Base-by-base conservation (phyloP, 2,113 vertebrate genomes). In the Hassar affinis region DNA sequence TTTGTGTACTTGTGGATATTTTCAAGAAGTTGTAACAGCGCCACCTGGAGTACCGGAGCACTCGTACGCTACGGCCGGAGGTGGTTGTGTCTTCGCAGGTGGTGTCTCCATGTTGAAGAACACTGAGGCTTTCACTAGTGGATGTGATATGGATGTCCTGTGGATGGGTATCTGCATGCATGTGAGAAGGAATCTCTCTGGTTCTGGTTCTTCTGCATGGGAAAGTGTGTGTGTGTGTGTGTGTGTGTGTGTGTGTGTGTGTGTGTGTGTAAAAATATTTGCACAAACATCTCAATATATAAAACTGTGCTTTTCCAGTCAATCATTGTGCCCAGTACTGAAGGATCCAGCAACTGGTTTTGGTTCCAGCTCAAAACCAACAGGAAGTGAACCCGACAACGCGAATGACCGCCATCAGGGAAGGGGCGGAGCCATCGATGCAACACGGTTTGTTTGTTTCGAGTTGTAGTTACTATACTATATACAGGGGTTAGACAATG, bases 261-360 rank as follows among this genome's bases (percentile, higher is more conserved):
- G 6, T 35, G 30, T 6, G 49, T 17, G 74, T 12, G 74, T 35
- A 14, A 38, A 56, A 77, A 77, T 9, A 25, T 54, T 76, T 35
- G 49, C 49, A 35, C 7, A 76, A 76, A 20, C 7, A 35, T 33
- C 15, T 18, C n/a, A 3, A 56, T 56, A 56, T 35, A 56, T 77
- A 77, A 56, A 54, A 77, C 30, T 77, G 74, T 76, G 74, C 74
- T 77, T 77, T 56, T 77, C 11, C 11, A 33, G 6, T 54, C 49
- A 33, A 12, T 18, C 9, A 25, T 77, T 2, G 3, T 25, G 38
- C 33, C 17, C 14, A 6, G 1, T 56, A 1, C 47, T 25, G 30
- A 38, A 56, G 20, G 51, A 77, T 17, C 74, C 51, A 52, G 45
- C n/a, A 38, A 9, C 18, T 20, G 66, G 20, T 30, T 33, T 75